A percentile compares a stretch with the other conserved stretches of the same genome.
phyloP scores from a whole-genome alignment of 2,888 invertebrate genomes.

The Drosophila longiperda region DNA sequence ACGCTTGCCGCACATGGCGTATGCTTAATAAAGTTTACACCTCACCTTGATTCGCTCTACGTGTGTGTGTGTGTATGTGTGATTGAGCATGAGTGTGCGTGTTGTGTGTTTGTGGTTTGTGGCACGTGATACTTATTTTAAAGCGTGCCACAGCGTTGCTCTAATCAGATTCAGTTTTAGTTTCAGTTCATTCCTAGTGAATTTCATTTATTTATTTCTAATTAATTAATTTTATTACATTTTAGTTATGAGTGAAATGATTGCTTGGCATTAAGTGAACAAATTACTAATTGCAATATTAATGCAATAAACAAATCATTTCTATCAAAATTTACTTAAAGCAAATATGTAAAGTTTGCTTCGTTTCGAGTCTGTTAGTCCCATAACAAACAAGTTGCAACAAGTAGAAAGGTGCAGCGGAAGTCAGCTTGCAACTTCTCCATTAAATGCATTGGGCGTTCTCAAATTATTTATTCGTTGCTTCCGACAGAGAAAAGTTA shows the following conservation, averaged over 20 bases:
- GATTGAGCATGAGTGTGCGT: background rate
- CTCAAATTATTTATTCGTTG: background rate
- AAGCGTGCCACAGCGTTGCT: conserved; percentile 18
- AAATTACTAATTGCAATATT: background rate
- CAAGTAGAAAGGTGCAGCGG: background rate
- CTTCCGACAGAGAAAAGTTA: background rate
- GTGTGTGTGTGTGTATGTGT: conserved; percentile 40
- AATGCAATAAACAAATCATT: background rate
- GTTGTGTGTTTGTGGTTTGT: conserved; percentile 12
- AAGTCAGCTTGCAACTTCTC: background rate
- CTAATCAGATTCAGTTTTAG: background rate
- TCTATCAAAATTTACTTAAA: background rate
- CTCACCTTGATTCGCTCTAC: conserved; percentile 64
- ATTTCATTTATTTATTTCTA: too few relatives aligned
- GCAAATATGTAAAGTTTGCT: background rate
- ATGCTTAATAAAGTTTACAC: conserved; percentile 71
- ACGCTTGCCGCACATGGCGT: conserved; percentile 51
- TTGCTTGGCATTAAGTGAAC: background rate
- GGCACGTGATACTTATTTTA: conserved; percentile 67
- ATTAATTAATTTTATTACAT: background rate
- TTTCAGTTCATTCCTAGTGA: background rate
- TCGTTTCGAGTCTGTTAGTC: background rate
- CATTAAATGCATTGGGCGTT: background rate
- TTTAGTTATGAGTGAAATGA: background rate
- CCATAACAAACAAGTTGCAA: background rate